Evolutionary conservation across 2,888 invertebrate genomes (phyloP), one percentile per base, ranked within the genome.

Genomic region (Parnassius glacialis): DNA sequence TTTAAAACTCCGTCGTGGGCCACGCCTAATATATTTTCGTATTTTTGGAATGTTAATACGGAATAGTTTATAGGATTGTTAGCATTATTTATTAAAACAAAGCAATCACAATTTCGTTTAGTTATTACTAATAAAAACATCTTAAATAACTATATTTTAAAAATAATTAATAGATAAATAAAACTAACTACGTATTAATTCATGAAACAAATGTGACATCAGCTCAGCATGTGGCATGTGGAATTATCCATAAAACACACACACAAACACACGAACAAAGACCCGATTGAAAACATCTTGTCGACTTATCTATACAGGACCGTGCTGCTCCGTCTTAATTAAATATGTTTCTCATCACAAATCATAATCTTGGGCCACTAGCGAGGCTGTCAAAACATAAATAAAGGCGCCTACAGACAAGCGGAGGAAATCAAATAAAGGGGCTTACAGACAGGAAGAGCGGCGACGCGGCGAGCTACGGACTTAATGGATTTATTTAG

Each of bases 401-500:
- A 83, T 85, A 84, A 85, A 82, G 85, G 86, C 88, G 84, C 84
- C 80, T 81, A 68, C 82, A 84, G 79, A 85, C 85, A 71, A 70
- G 79, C 73, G 72, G 72, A 71, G 70, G 73, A 73, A 77, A 79
- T 77, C 79, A 79, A 80, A 85, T 86, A 85, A 88, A 87, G 84
- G 86, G 85, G 79, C 82, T 80, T 76, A 79, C 76, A 80, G 82
- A 86, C 88, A 87, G 88, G 90, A 89, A 87, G 87, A 85, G 78
- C 79, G 75, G 80, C 75, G 77, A 75, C 76, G 73, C 73, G 71
- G 65, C 72, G 68, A 58, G 73, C 73, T 70, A 62, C 67, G 67
- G 73, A 71, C 82, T 78, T 90, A 91, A 91, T 91, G 90, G 90
- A 90, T 90, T 90, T 90, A 91, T 91, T 91, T 91, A 90, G 90